These are phyloP conservation scores for Leucophenga montana DNA, from an alignment of 2,888 invertebrate genomes.

Conservation along the genomic window DNA sequence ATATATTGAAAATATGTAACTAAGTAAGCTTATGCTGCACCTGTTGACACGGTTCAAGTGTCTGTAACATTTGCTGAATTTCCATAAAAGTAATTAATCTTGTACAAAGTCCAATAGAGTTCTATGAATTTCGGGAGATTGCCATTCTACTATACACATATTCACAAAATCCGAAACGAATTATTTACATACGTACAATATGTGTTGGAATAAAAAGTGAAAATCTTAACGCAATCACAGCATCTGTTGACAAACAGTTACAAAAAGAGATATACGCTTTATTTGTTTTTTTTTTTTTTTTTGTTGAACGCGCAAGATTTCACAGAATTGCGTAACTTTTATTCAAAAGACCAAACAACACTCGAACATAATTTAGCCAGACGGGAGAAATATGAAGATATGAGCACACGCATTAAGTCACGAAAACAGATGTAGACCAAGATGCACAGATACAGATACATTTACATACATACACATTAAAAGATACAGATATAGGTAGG, in stretches of 20 bases:
- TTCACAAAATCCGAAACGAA: no score
- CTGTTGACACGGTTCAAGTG: no score
- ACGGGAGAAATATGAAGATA: not conserved
- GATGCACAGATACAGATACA: not conserved
- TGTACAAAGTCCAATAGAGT: no score
- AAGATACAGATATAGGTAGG: not conserved
- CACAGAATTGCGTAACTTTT: slow-evolving; percentile 5
- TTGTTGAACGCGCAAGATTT: not conserved
- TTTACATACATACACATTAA: not conserved
- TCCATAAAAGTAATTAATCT: no score
- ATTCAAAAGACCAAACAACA: slow-evolving; percentile 2
- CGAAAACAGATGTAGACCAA: not conserved
- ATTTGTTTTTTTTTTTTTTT: not conserved
- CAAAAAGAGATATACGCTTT: not conserved
- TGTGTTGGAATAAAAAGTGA: not conserved
- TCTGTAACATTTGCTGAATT: no score
- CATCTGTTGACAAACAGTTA: not conserved
- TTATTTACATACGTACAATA: no score
- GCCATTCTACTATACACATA: no score
- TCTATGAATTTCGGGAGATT: no score
- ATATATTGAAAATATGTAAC: no score
- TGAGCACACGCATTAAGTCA: not conserved
- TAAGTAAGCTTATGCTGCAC: no score
- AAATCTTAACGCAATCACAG: not conserved
- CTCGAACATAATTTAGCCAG: slow-evolving; percentile 1